Evolutionary conservation across 2,113 vertebrate genomes (phyloP).

Genomic region (Tachysurus fulvidraco): DNA sequence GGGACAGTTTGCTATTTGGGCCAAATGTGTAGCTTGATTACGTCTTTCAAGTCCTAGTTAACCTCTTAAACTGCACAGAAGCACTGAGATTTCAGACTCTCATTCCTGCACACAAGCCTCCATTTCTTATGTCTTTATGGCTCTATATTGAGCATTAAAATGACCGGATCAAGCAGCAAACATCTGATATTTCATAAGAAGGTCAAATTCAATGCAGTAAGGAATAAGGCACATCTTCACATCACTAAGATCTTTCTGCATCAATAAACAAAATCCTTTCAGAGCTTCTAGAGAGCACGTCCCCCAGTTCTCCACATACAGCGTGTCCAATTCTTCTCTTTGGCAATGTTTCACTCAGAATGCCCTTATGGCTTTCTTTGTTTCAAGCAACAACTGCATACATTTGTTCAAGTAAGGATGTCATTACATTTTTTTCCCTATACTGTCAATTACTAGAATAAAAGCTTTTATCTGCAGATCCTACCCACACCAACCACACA

Average conservation of each 20-base stretch:
- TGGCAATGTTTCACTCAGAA: slow-evolving; percentile 7
- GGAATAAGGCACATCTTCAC: slow-evolving; percentile 1
- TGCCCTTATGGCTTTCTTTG: background rate
- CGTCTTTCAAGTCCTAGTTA: slow-evolving; percentile 5
- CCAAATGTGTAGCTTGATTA: slow-evolving; percentile 3
- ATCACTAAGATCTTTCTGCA: background rate
- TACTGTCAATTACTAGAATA: slow-evolving; percentile 19
- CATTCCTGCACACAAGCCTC: background rate
- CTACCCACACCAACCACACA: slow-evolving; percentile 20
- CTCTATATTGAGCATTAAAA: slow-evolving; percentile 6
- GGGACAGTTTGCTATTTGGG: background rate
- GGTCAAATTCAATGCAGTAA: background rate
- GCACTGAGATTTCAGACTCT: background rate
- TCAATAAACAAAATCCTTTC: slow-evolving; percentile 5
- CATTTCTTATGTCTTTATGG: background rate
- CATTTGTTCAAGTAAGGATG: slow-evolving; percentile 19
- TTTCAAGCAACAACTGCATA: slow-evolving; percentile 37
- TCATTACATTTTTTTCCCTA: slow-evolving; percentile 4
- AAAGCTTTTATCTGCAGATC: slow-evolving; percentile 35
- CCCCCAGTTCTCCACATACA: background rate
- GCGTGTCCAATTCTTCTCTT: background rate
- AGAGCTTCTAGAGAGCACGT: slow-evolving; percentile 3
- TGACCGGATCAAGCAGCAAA: background rate
- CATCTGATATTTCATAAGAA: slow-evolving; percentile 1
- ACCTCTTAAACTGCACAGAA: background rate